phyloP scores from a whole-genome alignment of 2,888 invertebrate species.

The Leistus spinibarbis region DNA sequence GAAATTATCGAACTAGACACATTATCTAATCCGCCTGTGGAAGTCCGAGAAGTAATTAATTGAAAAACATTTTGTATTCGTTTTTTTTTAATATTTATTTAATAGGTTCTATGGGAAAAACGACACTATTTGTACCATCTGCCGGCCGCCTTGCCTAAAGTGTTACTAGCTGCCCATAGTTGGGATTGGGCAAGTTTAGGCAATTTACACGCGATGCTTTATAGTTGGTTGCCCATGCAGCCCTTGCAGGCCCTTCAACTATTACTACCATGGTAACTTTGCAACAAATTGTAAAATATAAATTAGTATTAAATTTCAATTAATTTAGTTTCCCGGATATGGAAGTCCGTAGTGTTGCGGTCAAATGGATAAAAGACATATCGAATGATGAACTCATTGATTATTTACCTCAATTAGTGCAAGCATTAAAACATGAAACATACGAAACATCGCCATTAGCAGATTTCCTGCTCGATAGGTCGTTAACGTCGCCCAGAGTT shows the following conservation, averaged over 20 bases:
- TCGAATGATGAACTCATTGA: conserved; percentile 88
- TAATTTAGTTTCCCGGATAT: conserved; percentile 84
- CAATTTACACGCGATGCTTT: conserved; percentile 85
- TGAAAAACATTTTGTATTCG: background rate
- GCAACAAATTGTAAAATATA: background rate
- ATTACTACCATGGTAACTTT: conserved; percentile 80
- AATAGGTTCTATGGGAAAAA: conserved; percentile 90
- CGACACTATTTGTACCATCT: conserved; percentile 85
- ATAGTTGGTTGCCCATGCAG: conserved; percentile 83
- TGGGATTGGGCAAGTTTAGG: conserved; percentile 91
- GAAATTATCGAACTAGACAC: conserved; percentile 79
- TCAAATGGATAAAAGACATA: conserved; percentile 78
- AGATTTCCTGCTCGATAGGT: conserved; percentile 78
- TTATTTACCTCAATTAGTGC: conserved; percentile 91
- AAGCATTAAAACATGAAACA: conserved; percentile 88
- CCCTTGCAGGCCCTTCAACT: conserved; percentile 92
- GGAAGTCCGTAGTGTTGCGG: conserved; percentile 83
- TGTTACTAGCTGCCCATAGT: conserved; percentile 83
- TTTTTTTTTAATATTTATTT: background rate
- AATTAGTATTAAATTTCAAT: conserved; percentile 28
- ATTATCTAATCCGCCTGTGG: conserved; percentile 72
- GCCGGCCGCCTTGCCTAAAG: conserved; percentile 85
- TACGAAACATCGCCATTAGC: conserved; percentile 90
- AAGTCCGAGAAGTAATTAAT: conserved; percentile 67
- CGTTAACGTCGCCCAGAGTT: conserved; percentile 85